These are phyloP conservation scores for Nyctibius grandis DNA, from an alignment of 2,797 vertebrate genomes.

Conservation along the genomic window DNA sequence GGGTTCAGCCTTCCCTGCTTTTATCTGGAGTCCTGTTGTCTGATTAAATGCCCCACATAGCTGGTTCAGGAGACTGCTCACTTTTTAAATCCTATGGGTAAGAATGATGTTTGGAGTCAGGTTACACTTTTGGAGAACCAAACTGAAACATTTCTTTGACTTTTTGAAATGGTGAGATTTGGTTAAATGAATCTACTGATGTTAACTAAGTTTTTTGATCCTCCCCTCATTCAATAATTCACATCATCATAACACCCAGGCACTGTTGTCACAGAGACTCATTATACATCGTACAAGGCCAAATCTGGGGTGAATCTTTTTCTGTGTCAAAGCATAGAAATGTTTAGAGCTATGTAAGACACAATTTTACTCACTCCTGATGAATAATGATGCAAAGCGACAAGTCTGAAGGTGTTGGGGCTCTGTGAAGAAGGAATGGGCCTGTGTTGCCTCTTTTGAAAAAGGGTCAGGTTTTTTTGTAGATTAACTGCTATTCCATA, in stretches of 20 bases:
- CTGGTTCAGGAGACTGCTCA: neutral
- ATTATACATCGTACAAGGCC: accelerated
- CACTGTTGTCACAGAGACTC: neutral
- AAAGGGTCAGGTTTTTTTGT: neutral
- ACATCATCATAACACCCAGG: neutral
- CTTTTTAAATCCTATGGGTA: neutral
- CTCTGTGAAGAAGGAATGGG: neutral
- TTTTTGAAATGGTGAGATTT: neutral
- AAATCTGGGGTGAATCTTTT: neutral
- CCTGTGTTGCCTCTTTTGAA: neutral
- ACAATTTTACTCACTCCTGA: neutral
- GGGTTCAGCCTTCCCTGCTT: neutral
- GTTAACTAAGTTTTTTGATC: neutral
- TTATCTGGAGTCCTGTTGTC: neutral
- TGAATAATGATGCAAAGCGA: neutral
- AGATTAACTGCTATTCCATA: neutral
- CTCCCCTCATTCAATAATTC: neutral
- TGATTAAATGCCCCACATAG: neutral
- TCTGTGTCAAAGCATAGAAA: neutral
- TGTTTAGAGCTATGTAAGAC: neutral
- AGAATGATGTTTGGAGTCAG: neutral
- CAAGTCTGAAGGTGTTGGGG: neutral
- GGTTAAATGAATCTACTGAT: neutral
- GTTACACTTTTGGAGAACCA: neutral
- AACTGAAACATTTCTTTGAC: neutral